Base-by-base conservation (phyloP, 2,888 invertebrate genomes). In the Ryuthela nishihirai region DNA sequence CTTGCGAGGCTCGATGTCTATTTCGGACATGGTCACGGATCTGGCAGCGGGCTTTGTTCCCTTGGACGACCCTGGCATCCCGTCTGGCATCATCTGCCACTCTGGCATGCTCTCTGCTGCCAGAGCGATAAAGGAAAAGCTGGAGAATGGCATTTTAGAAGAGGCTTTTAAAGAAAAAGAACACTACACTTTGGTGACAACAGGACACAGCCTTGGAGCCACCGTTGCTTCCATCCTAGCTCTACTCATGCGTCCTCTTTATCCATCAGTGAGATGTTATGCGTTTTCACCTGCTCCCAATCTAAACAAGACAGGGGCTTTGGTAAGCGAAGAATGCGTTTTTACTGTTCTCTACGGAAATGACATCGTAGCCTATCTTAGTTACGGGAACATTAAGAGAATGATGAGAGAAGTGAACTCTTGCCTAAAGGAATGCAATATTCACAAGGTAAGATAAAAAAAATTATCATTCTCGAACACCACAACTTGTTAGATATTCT, bases 391-490 rank as follows among this genome's bases (percentile, higher is more conserved):
- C n/a, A 24, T 53, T 10, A 52, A 53, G 20, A 15, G 24, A 12
- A 43, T 53, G 29, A 32, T 59, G 0, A 21, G 38, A 3, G 44
- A 59, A 23, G 44, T 47, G 52, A 48, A 35, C 4, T 35, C 52
- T 10, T 40, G 43, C n/a, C 36, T 59, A 3, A 32, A 48, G 10
- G 42, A 53, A 17, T 59, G 59, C 32, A 36, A 53, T 10, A 12
- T 53, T n/a, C 59, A 47, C 10, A 59, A 59, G 48, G 59, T 59
- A 34, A 43, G 38, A n/a, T n/a, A n/a, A n/a, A n/a, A n/a, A n/a
- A n/a, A n/a, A n/a, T n/a, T n/a, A n/a, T n/a, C n/a, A n/a, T n/a
- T n/a, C n/a, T n/a, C n/a, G n/a, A n/a, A n/a, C n/a, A n/a, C n/a
- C n/a, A n/a, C n/a, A n/a, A n/a, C n/a, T n/a, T n/a, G n/a, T n/a